Percentiles rank a stretch among this genome's conserved stretches.
These are phyloP conservation scores for Orchesellides sinensis DNA, from an alignment of 2,888 invertebrate genomes.

Conservation along the genomic window DNA sequence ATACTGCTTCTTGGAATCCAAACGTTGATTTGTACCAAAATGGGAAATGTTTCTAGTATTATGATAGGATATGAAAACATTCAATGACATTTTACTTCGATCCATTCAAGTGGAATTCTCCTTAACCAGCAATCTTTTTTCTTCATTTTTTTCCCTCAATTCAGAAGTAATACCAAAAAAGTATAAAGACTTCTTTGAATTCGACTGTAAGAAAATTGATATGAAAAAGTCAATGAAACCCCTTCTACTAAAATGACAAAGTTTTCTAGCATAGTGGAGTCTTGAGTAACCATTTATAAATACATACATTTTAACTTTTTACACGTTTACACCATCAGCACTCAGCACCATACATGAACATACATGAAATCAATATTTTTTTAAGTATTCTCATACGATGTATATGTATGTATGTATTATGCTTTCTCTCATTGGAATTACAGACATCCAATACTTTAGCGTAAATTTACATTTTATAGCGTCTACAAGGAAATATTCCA, in stretches of 20 bases:
- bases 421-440: conserved; percentile 33
- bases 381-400: neutral
- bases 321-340: too few relatives aligned
- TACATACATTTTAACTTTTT: too few relatives aligned
- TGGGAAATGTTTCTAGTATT: too few relatives aligned
- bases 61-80: conserved; percentile 30
- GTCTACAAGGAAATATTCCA: neutral
- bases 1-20: too few relatives aligned
- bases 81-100: conserved; percentile 47
- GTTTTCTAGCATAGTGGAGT: too few relatives aligned
- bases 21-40: too few relatives aligned
- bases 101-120: conserved; percentile 35
- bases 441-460: neutral
- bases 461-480: conserved; percentile 33
- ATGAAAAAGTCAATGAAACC: conserved; percentile 41
- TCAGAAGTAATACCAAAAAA: too few relatives aligned
- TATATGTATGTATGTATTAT: too few relatives aligned
- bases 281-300: too few relatives aligned
- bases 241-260: neutral
- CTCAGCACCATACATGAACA: neutral
- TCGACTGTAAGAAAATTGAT: conserved; percentile 48
- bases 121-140: conserved; percentile 29
- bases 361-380: conserved; percentile 31
- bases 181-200: conserved; percentile 44
- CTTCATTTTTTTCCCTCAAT: neutral